Evolutionary conservation across 2,113 vertebrate species (phyloP).

Genomic region (Rhabdornis inornatus): DNA sequence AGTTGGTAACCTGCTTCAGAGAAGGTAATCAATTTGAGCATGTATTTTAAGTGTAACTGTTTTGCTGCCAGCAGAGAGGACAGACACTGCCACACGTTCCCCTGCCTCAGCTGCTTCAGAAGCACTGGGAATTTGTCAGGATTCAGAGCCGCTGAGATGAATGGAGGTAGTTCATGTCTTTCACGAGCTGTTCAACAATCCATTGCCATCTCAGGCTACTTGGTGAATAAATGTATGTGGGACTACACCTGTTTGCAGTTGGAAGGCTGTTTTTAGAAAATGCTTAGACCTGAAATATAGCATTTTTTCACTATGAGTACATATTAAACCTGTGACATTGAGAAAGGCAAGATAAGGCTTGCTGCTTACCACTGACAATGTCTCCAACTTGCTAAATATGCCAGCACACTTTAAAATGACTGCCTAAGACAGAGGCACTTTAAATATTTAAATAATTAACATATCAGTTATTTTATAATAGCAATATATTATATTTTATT

Average conservation of each 20-base stretch:
- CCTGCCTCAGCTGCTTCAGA: background rate
- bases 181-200: background rate
- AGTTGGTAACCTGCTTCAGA: background rate
- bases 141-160: background rate
- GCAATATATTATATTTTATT: background rate
- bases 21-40: background rate
- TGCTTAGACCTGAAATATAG: background rate
- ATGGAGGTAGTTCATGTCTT: background rate
- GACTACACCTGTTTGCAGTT: background rate
- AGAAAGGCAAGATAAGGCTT: background rate
- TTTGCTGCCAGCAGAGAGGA: background rate
- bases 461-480: background rate
- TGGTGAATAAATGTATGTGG: background rate
- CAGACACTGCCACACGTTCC: background rate
- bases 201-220: background rate
- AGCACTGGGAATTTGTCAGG: background rate
- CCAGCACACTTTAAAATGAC: background rate
- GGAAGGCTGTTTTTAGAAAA: background rate
- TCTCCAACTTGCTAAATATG: accelerated
- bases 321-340: background rate
- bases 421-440: background rate
- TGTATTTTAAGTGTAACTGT: background rate
- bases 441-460: background rate
- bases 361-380: background rate
- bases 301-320: background rate